Conservation (phyloP, 2,888 invertebrate species). For the Eudasyphora cyanicolor region DNA sequence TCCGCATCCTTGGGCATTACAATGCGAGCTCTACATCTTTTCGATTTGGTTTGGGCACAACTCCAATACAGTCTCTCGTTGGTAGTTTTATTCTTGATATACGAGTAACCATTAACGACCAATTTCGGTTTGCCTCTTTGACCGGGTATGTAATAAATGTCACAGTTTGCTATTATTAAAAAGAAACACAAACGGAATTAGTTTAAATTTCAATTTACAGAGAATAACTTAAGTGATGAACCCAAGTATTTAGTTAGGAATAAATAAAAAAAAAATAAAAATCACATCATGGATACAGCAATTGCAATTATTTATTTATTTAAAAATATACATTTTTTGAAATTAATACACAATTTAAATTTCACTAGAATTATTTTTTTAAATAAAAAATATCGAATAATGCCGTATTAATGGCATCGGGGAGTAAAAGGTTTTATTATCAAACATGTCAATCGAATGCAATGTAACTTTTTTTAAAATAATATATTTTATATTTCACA, state of each 20-base stretch:
- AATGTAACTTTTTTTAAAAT: too few relatives aligned
- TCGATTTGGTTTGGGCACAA: constrained; percentile 70
- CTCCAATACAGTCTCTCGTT: constrained; percentile 72
- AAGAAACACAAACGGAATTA: background rate
- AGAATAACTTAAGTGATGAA: background rate
- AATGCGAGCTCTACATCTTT: constrained; percentile 71
- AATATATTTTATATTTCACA: too few relatives aligned
- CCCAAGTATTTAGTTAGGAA: background rate
- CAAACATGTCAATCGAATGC: too few relatives aligned
- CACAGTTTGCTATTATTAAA: constrained; percentile 6
- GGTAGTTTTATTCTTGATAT: constrained; percentile 71
- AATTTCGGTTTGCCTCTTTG: constrained; percentile 73
- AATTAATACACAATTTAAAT: too few relatives aligned
- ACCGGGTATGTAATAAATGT: constrained; percentile 68
- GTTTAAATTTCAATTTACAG: constrained; percentile 2
- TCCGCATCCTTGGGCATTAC: constrained; percentile 66
- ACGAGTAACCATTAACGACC: constrained; percentile 72
- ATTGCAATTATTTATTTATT: too few relatives aligned
- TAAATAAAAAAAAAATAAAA: background rate
- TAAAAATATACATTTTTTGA: too few relatives aligned
- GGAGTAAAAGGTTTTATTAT: too few relatives aligned
- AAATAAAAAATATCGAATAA: too few relatives aligned
- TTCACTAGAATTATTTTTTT: too few relatives aligned
- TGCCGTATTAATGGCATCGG: too few relatives aligned
- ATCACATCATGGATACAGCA: too few relatives aligned